Percentiles rank a stretch among this genome's conserved stretches.
Evolutionary conservation across 2,113 vertebrate genomes (phyloP).

Genomic region (Orycteropus afer): DNA sequence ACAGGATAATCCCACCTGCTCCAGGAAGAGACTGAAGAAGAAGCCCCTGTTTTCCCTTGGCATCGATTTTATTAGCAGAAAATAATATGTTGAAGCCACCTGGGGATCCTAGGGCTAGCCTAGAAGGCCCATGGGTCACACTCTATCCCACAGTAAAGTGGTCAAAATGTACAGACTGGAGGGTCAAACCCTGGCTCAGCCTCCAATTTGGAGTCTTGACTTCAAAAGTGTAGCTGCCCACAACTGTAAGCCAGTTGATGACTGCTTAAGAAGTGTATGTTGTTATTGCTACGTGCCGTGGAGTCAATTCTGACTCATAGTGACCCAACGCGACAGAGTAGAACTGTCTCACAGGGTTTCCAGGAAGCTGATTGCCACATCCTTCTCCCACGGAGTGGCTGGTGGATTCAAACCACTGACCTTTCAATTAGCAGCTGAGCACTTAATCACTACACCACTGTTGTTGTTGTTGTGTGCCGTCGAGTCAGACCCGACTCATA

Average conservation of each 20-base stretch:
- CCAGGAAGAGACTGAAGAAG: neutral
- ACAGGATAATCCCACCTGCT: neutral
- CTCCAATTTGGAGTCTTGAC: neutral
- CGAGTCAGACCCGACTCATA: too few species aligned
- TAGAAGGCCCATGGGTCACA: neutral
- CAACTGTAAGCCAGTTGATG: neutral
- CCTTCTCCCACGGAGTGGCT: neutral
- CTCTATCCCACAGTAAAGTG: neutral
- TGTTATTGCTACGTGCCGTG: neutral
- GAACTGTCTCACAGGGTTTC: neutral
- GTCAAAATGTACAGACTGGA: neutral
- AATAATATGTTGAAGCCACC: neutral
- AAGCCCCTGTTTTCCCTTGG: neutral
- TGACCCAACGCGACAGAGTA: neutral
- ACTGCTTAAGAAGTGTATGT: neutral
- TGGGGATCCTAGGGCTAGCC: too few species aligned
- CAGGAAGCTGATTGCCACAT: neutral
- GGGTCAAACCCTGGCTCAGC: neutral
- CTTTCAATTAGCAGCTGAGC: too few species aligned
- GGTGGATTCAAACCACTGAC: too few species aligned
- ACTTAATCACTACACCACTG: too few species aligned
- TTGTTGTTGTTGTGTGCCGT: too few species aligned
- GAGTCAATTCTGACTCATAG: too few species aligned
- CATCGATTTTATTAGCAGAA: neutral
- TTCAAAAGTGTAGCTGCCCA: neutral